A percentile compares a stretch with the other conserved stretches of the same genome.
Evolutionary conservation across 1,140 invertebrate genomes (phyloP).

Genomic region (Ctenoplectra terminalis): DNA sequence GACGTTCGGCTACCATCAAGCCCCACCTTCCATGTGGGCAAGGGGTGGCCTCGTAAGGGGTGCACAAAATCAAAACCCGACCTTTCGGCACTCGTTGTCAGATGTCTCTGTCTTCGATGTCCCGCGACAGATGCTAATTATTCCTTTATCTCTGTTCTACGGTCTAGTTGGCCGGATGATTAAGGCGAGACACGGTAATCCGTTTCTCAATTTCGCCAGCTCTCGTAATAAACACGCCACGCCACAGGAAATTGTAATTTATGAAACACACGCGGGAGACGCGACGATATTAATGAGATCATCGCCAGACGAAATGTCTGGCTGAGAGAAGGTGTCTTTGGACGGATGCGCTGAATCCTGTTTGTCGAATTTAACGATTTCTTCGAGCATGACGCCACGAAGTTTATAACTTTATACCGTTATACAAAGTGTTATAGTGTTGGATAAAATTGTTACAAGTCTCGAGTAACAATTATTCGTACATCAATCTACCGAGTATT

Average conservation of each 20-base stretch:
- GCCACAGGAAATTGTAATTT: constrained; percentile 23
- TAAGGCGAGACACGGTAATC: constrained; percentile 48
- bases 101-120: constrained; percentile 73
- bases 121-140: constrained; percentile 49
- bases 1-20: constrained; percentile 71
- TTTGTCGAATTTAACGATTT: not conserved
- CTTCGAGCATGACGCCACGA: not conserved
- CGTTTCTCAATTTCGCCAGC: constrained; percentile 42
- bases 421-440: too few species aligned
- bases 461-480: too few species aligned
- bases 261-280: not conserved
- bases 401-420: not conserved
- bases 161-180: constrained; percentile 35
- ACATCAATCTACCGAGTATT: too few species aligned
- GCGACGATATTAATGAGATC: constrained; percentile 7
- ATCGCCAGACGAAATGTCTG: not conserved
- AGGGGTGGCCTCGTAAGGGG: constrained; percentile 70
- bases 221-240: constrained; percentile 33
- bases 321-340: not conserved
- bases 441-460: too few species aligned
- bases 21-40: constrained; percentile 75
- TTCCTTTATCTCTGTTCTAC: constrained; percentile 47
- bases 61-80: constrained; percentile 72
- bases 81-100: constrained; percentile 68
- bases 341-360: not conserved